Base-by-base conservation (phyloP, 2,888 invertebrate genomes). In the Cosmopolites sordidus region DNA sequence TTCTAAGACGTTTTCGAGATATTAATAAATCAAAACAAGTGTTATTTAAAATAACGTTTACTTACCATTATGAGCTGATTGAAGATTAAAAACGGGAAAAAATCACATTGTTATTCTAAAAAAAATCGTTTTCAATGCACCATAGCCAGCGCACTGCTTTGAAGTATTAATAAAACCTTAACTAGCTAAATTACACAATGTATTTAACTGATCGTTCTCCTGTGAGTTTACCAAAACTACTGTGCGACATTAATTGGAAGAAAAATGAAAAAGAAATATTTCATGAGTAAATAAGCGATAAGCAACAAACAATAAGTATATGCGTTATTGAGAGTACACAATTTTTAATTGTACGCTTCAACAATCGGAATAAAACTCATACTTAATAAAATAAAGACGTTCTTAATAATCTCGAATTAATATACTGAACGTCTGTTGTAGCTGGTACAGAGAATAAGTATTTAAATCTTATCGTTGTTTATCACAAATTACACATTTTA, bases 181-280 rank as follows among this genome's bases (percentile, higher is more conserved):
- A 66, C 64, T 60, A 59, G 64, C 62, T 66, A 62, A 66, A 66
- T 66, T 66, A 62, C 64, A 59, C 59, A 61, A 62, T 61, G 62
- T 63, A 63, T 59, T 61, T 51, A 60, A 61, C 56, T 59, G 60
- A 60, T 58, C 57, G 48, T 43, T 47, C 43, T 54, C 17, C 17
- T 33, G 14, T 30, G 48, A 39, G 38, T 16, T 30, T 43, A 49
- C 43, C n/a, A 47, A 50, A 53, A 38, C 37, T 22, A 40, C 17
- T 12, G n/a, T 33, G 12, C 4, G 12, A 27, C 3, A 6, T 33
- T 33, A 33, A 33, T 33, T 33, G 12, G 4, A 33, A 33, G 5
- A 12, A 33, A 33, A 12, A 33, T 4, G 11, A 33, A 33, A 11
- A 33, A 33, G 33, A 9, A 33, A 33, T 33, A 33, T 33, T 33